Percentiles rank a stretch among this genome's conserved stretches.
Evolutionary conservation across 2,888 invertebrate genomes (phyloP).

Genomic region (Octonoba sinensis): DNA sequence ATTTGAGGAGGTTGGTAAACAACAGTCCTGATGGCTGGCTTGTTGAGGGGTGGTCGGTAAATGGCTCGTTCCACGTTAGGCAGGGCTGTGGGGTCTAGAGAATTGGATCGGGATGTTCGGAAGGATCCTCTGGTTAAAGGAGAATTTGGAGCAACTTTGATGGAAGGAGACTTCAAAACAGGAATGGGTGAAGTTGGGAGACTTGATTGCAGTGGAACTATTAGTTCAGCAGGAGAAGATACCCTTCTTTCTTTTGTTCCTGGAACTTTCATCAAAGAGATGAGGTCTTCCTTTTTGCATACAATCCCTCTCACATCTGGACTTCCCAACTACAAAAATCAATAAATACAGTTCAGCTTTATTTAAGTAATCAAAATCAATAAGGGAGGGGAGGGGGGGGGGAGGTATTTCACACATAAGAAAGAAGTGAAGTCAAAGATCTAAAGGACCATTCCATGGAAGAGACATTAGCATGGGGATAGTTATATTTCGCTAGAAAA

Average conservation of each 20-base stretch:
- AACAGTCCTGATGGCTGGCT: conserved; percentile 25
- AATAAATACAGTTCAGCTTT: neutral
- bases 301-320: conserved; percentile 54
- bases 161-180: conserved; percentile 45
- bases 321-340: conserved; percentile 33
- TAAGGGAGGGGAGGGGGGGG: too few species aligned
- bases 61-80: conserved; percentile 19
- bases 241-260: conserved; percentile 39
- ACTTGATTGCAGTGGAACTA: conserved; percentile 42
- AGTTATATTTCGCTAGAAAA: too few species aligned
- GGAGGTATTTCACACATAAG: neutral
- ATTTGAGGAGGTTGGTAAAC: conserved; percentile 27
- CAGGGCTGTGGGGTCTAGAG: conserved; percentile 48
- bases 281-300: conserved; percentile 60
- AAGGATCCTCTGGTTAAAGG: conserved; percentile 42
- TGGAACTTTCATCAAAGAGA: conserved; percentile 40
- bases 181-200: conserved; percentile 51
- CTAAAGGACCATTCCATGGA: too few species aligned
- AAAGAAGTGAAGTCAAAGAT: neutral
- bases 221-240: conserved; percentile 56
- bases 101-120: conserved; percentile 41
- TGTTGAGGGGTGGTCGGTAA: conserved; percentile 4
- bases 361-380: too few species aligned
- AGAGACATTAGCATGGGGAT: too few species aligned
- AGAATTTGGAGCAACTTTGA: conserved; percentile 51